A percentile compares a stretch with the other conserved stretches of the same genome.
Evolutionary conservation across 2,888 invertebrate species (phyloP).

Genomic region (Trachelus troglodyta): DNA sequence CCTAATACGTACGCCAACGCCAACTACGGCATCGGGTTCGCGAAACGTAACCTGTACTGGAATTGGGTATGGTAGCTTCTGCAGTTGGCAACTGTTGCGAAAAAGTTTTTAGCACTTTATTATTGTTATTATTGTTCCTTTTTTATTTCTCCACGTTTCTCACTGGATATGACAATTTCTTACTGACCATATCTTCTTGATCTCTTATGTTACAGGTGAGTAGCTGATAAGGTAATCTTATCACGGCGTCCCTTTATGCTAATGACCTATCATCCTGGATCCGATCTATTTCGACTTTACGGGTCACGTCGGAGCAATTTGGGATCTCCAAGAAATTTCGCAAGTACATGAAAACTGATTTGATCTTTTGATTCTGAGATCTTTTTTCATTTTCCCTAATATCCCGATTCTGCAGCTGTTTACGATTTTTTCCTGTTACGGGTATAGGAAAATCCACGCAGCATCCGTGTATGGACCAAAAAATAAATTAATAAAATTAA

Average conservation of each 20-base stretch:
- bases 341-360: neutral
- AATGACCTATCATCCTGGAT: neutral
- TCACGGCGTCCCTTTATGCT: neutral
- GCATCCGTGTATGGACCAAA: neutral
- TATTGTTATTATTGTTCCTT: neutral
- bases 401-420: neutral
- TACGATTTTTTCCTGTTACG: neutral
- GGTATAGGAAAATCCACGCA: neutral
- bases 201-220: conserved; percentile 10
- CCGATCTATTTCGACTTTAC: neutral
- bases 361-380: neutral
- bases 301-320: neutral
- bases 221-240: neutral
- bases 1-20: neutral
- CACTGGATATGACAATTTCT: neutral
- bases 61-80: neutral
- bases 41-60: neutral
- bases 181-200: neutral
- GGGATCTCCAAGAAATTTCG: neutral
- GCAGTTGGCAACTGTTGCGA: neutral
- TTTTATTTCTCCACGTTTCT: neutral
- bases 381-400: neutral
- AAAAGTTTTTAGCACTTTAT: neutral
- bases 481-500: neutral
- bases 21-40: neutral